Base-by-base conservation (phyloP, 2,113 vertebrate species). In the Turdus rufiventris region DNA sequence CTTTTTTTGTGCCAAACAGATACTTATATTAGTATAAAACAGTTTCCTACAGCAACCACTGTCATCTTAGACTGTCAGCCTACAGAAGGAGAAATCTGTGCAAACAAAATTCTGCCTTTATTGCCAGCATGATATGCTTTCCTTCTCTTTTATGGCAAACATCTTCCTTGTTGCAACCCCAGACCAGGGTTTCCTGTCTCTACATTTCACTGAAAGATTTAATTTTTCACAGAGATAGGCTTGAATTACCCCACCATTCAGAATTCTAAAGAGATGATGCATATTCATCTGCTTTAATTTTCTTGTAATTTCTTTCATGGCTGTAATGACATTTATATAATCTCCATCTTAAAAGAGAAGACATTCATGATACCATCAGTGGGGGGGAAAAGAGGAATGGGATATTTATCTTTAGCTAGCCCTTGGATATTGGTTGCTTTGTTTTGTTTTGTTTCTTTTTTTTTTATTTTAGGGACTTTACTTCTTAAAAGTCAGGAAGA, bases 311-410 rank as follows among this genome's bases (percentile, higher is more conserved):
- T 53, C 57, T 76, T 85, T 93, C 31, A n/a, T 45, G 34, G 5
- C 11, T 66, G 12, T 58, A 81, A 91, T 19, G 23, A 9, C 23
- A 61, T 6, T 82, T 75, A 16, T 1, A n/a, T 57, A n/a, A 88
- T 10, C 8, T 54, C 13, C 38, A 43, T 42, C 18, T 57, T 16
- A 73, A 66, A 92, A 88, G 13, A 75, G 9, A 83, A 84, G n/a
- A 61, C 19, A 33, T 54, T 70, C 15, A 15, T 54, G 12, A 54
- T 66, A 79, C 12, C 11, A 48, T 20, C 0, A 2, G 8, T 58
- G 36, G 14, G 17, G 1, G 2, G 19, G 25, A 47, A 57, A 5
- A 8, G 4, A 2, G 8, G 12, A 8, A 17, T 12, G 5, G 6
- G 38, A 86, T 43, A 36, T 33, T 78, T 86, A 57, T 48, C 2